These are phyloP conservation scores for Montifringilla adamsi DNA, from an alignment of 2,113 vertebrate genomes.

Conservation along the genomic window DNA sequence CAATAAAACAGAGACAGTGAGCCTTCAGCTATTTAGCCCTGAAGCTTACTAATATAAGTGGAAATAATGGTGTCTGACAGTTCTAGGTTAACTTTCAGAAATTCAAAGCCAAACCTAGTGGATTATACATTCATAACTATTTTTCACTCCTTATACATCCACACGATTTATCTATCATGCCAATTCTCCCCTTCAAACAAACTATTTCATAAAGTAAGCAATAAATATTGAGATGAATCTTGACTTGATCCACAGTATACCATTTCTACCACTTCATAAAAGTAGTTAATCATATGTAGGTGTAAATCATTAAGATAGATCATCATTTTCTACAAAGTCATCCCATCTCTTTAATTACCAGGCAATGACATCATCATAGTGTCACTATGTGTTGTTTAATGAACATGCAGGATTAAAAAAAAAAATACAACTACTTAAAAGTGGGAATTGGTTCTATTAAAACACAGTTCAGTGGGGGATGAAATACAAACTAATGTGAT, in stretches of 20 bases:
- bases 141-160: neutral
- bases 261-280: neutral
- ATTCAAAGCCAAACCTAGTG: neutral
- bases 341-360: neutral
- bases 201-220: neutral
- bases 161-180: neutral
- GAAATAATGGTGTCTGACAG: conserved; percentile 41
- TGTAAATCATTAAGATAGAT: neutral
- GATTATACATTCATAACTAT: neutral
- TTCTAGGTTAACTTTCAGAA: conserved; percentile 38
- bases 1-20: neutral
- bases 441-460: neutral
- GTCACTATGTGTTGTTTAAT: neutral
- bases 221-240: neutral
- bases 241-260: neutral
- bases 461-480: neutral
- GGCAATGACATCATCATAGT: neutral
- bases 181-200: neutral
- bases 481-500: neutral
- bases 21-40: conserved; percentile 19
- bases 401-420: neutral
- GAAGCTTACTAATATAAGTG: neutral
- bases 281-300: neutral
- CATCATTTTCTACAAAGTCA: neutral
- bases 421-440: neutral